These are phyloP conservation scores for Dryocosmus kuriphilus DNA, from an alignment of 2,888 invertebrate genomes.

Conservation along the genomic window DNA sequence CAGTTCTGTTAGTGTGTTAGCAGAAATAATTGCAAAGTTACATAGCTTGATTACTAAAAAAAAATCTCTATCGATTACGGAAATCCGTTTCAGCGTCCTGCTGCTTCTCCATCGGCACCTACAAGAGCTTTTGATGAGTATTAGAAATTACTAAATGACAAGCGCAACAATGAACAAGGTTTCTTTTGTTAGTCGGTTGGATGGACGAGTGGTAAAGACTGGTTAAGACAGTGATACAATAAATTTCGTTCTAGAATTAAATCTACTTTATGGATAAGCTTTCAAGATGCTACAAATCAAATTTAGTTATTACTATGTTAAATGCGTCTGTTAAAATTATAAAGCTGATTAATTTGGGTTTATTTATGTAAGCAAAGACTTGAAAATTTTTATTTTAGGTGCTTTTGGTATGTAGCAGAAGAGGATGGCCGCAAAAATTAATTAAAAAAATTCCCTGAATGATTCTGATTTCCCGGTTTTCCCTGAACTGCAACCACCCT, in stretches of 20 bases:
- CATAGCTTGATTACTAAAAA: constrained; percentile 50
- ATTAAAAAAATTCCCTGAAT: no score
- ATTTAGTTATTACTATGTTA: background rate
- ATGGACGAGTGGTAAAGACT: constrained; percentile 78
- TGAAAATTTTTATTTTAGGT: background rate
- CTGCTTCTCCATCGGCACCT: constrained; percentile 63
- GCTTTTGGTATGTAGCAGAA: no score
- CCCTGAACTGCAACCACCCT: no score
- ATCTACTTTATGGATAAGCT: background rate
- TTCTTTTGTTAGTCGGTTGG: constrained; percentile 73
- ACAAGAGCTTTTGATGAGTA: constrained; percentile 58
- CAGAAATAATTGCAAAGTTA: constrained; percentile 46
- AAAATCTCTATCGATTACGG: constrained; percentile 44
- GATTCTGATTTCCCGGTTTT: no score
- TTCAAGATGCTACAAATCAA: background rate
- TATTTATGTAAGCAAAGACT: background rate
- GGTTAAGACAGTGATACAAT: constrained; percentile 69
- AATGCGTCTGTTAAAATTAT: background rate
- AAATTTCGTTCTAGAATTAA: background rate
- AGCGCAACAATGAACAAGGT: constrained; percentile 48
- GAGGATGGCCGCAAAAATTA: no score
- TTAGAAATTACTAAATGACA: constrained; percentile 52
- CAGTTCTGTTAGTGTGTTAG: constrained; percentile 74
- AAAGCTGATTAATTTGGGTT: background rate
- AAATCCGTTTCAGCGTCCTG: constrained; percentile 51